Base-by-base conservation (phyloP, 2,888 invertebrate genomes). In the Luperina testacea region DNA sequence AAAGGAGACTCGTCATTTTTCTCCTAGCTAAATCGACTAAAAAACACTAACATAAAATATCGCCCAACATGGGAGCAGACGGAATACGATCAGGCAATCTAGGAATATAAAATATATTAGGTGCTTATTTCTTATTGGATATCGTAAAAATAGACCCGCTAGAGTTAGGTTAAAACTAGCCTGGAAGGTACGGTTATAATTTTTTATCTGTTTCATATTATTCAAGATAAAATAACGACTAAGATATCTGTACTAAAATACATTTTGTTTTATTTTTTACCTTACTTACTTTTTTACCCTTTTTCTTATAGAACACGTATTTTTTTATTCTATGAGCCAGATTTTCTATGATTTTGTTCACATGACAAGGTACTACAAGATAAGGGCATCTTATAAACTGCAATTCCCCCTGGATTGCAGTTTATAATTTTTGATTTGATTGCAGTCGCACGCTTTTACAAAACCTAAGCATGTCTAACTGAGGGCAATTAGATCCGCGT, bases 41-140 rank as follows among this genome's bases (percentile, higher is more conserved):
- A n/a, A 78, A 83, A 83, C n/a, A 51, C 57, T 57, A 48, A 73
- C 73, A 85, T 85, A 85, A 85, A 69, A 77, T 73, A 77, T 73
- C 27, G 20, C 61, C n/a, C 17, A 11, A 73, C 63, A 72, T 42
- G 9, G 38, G 11, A 86, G 57, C 72, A 78, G 63, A 79, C 68
- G 75, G 79, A 79, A 79, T 69, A 61, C 68, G 79, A 79, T 76
- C 74, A 86, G 68, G 78, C 61, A 72, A 82, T 85, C 69, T 80
- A 72, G 75, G 70, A 81, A 78, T 77, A 78, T 83, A 77, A 79
- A 86, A 86, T 88, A 77, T 81, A 83, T 78, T 57, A 72, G 65
- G 82, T 79, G 77, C 78, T 87, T 81, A 80, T 72, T 76, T 78
- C 75, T 74, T 64, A 86, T 71, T 79, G 77, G 77, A 63, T 74